A percentile compares a stretch with the other conserved stretches of the same genome.
phyloP scores from a whole-genome alignment of 2,113 vertebrate genomes.

The Otocyon megalotis region DNA sequence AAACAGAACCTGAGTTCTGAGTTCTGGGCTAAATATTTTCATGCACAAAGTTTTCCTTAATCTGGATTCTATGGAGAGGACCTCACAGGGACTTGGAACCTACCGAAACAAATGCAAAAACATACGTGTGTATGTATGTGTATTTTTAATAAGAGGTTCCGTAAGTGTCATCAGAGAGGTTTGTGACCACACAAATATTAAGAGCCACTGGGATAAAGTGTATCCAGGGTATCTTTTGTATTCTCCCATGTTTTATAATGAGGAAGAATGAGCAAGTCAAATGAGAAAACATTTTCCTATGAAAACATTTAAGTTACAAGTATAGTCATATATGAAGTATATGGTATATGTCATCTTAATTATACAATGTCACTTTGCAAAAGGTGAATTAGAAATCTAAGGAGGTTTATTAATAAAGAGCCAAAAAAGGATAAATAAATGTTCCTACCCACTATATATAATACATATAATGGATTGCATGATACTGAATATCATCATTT shows the following conservation, averaged over 20 bases:
- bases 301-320: not conserved
- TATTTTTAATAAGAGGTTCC: not conserved
- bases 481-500: not conserved
- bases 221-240: not conserved
- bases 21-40: not conserved
- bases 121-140: not conserved
- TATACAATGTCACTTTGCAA: slow-evolving; percentile 4
- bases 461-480: not conserved
- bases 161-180: not conserved
- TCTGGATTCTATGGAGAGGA: not conserved
- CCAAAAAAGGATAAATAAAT: not conserved
- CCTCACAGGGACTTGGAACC: not conserved
- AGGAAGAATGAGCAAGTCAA: not conserved
- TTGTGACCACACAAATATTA: not conserved
- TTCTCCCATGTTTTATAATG: not conserved
- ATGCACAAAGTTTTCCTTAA: not conserved
- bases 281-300: not conserved
- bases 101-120: not conserved
- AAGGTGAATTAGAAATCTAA: slow-evolving; percentile 6
- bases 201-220: not conserved
- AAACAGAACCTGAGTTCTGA: not conserved
- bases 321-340: not conserved
- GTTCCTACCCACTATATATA: not conserved
- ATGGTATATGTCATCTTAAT: not conserved
- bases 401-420: not conserved